These are phyloP conservation scores for Antennarius maculatus DNA, from an alignment of 2,797 vertebrate species.

Conservation along the genomic window DNA sequence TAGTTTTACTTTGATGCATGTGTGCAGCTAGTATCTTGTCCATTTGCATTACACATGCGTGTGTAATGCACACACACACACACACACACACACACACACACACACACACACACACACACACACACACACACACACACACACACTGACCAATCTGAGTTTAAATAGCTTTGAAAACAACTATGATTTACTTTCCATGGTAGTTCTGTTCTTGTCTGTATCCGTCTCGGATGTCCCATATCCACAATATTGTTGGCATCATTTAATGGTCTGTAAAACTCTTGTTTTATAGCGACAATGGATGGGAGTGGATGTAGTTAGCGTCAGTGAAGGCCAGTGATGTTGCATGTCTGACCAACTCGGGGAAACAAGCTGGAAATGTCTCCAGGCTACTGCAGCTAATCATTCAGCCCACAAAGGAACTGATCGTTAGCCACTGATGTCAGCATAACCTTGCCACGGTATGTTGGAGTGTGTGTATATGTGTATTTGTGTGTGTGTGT, in stretches of 20 bases:
- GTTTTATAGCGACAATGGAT: constrained; percentile 11
- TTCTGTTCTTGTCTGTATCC: not conserved
- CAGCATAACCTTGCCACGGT: constrained; percentile 74
- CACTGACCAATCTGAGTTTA: not conserved
- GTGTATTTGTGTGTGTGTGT: constrained; percentile 14
- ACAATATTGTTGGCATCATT: constrained; percentile 17
- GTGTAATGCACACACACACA: too few species aligned
- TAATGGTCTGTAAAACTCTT: constrained; percentile 18
- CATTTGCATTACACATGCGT: too few species aligned
- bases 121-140: too few species aligned
- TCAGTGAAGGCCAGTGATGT: constrained; percentile 64
- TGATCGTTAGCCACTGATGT: constrained; percentile 81
- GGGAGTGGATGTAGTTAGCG: constrained; percentile 47
- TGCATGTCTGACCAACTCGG: constrained; percentile 78
- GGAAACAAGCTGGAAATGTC: constrained; percentile 80
- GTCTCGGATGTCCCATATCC: constrained; percentile 19
- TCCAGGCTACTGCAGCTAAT: constrained; percentile 78
- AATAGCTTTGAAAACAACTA: constrained; percentile 22
- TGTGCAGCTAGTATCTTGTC: too few species aligned
- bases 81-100: too few species aligned
- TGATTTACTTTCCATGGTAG: not conserved
- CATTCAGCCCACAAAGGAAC: constrained; percentile 75
- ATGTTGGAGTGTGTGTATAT: constrained; percentile 34
- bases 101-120: too few species aligned
- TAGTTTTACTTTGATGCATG: too few species aligned